Conservation (phyloP, 1,140 invertebrate genomes). For the Helicorthomorpha holstii region DNA sequence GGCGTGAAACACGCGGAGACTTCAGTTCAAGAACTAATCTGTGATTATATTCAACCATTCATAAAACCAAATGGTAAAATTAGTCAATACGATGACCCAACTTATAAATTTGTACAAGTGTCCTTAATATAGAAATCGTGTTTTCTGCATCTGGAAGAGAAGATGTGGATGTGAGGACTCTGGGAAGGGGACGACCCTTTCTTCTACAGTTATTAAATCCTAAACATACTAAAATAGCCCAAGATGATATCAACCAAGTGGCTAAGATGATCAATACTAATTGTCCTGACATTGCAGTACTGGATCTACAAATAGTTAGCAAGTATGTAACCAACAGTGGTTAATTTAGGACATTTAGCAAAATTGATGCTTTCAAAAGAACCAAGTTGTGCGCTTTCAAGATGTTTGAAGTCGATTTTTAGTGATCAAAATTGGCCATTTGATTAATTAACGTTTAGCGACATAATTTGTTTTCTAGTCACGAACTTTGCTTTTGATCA, state of each 20-base stretch:
- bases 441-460: neutral
- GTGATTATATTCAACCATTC: slow-evolving; percentile 32
- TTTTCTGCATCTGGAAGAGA: slow-evolving; percentile 82
- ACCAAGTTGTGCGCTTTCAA: too few species aligned
- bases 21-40: slow-evolving; percentile 83
- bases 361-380: neutral
- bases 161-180: slow-evolving; percentile 66
- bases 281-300: slow-evolving; percentile 38
- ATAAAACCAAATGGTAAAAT: slow-evolving; percentile 35
- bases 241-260: slow-evolving; percentile 12
- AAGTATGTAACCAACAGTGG: slow-evolving; percentile 26
- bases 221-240: slow-evolving; percentile 24
- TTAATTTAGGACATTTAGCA: neutral
- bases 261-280: slow-evolving; percentile 36
- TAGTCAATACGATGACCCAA: too few species aligned
- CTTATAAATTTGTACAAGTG: too few species aligned
- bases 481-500: too few species aligned
- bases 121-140: slow-evolving; percentile 39
- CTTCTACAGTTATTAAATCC: slow-evolving; percentile 62
- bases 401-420: too few species aligned
- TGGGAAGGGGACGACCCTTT: slow-evolving; percentile 46
- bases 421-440: neutral
- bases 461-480: slow-evolving; percentile 4
- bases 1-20: slow-evolving; percentile 58
- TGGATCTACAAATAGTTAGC: slow-evolving; percentile 42